phyloP scores from a whole-genome alignment of 1,140 invertebrate species.

The Trichonephila clavata region DNA sequence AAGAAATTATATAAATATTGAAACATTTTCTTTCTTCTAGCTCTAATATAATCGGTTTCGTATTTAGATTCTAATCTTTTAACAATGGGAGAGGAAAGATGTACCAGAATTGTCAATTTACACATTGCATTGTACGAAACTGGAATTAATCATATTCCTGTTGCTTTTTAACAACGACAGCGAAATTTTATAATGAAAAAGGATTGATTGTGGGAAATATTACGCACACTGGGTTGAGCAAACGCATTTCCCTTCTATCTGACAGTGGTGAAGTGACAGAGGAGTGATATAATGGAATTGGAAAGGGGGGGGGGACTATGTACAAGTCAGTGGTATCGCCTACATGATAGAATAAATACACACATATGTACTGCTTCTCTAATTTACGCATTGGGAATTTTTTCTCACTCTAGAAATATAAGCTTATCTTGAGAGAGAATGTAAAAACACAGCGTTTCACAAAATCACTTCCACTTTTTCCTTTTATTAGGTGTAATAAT shows the following conservation, averaged over 20 bases:
- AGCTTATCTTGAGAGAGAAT: slow-evolving; percentile 17
- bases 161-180: too few species aligned
- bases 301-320: background rate
- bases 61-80: too few species aligned
- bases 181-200: too few species aligned
- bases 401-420: background rate
- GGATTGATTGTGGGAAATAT: too few species aligned
- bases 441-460: background rate
- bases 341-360: background rate
- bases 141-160: too few species aligned
- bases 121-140: too few species aligned
- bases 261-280: background rate
- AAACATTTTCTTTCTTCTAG: too few species aligned
- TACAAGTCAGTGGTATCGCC: background rate
- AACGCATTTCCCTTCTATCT: background rate
- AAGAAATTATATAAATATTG: too few species aligned
- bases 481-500: background rate
- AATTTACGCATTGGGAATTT: background rate
- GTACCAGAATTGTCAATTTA: too few species aligned
- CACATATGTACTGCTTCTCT: background rate
- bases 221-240: background rate
- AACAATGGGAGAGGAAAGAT: too few species aligned
- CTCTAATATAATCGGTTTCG: too few species aligned
- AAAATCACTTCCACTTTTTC: background rate
- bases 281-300: background rate